Conservation (phyloP, 1,140 invertebrate genomes). For the Theocolax elegans region DNA sequence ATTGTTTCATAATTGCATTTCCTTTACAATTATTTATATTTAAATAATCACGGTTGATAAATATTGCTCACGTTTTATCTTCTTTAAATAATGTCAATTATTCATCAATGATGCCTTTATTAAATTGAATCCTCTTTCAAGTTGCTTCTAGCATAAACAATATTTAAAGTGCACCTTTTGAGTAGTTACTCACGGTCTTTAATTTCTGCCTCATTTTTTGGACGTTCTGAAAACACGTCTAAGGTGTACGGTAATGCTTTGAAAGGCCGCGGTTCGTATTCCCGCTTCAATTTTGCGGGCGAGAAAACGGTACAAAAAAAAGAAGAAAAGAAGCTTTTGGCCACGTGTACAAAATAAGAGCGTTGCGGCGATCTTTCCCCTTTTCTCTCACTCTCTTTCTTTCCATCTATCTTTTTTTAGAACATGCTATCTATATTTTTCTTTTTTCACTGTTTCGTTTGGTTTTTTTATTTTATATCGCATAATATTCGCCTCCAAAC, state of each 20-base stretch:
- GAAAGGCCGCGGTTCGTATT: background rate
- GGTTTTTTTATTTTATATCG: background rate
- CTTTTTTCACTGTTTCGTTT: background rate
- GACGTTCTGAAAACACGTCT: background rate
- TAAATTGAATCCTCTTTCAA: background rate
- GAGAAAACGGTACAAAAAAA: background rate
- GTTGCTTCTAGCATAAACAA: background rate
- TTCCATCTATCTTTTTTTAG: background rate
- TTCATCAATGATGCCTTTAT: too few species aligned
- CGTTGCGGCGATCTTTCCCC: background rate
- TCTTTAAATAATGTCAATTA: too few species aligned
- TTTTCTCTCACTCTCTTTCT: too few species aligned
- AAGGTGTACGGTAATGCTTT: background rate
- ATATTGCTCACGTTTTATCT: too few species aligned
- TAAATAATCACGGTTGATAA: too few species aligned
- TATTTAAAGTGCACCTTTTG: conserved; percentile 1
- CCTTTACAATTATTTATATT: too few species aligned
- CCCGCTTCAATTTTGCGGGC: background rate
- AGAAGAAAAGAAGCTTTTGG: conserved; percentile 1
- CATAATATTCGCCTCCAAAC: background rate
- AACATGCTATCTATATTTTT: background rate
- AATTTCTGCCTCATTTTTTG: background rate
- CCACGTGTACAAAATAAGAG: conserved; percentile 7
- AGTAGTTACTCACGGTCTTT: background rate
- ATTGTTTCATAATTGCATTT: too few species aligned